Percentiles rank a stretch among this genome's conserved stretches.
phyloP scores from a whole-genome alignment of 37 sponge, comb jelly and placozoan species.

The Oopsacas minuta region DNA sequence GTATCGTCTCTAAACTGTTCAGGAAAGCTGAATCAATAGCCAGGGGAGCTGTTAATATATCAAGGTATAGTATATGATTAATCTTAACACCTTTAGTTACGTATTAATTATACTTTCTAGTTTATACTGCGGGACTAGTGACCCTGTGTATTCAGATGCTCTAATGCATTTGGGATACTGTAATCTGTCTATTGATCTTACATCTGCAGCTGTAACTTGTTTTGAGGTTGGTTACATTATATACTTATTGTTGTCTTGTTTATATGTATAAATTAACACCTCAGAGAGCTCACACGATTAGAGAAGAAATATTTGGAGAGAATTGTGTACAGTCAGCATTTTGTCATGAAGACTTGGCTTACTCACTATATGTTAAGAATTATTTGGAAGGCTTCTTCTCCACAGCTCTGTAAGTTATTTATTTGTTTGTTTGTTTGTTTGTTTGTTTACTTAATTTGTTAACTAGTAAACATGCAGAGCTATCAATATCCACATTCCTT shows the following conservation, averaged over 20 bases:
- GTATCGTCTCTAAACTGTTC: not conserved
- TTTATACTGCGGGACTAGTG: not conserved
- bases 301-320: constrained; percentile 19
- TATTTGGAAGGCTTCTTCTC: constrained; percentile 23
- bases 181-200: not conserved
- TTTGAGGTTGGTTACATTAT: not conserved
- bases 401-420: not conserved
- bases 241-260: not conserved
- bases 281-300: constrained; percentile 3
- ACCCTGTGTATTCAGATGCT: not conserved
- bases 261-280: too few relatives aligned
- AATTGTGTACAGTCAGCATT: constrained; percentile 22
- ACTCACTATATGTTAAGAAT: constrained; percentile 31
- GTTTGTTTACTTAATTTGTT: not conserved
- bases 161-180: constrained; percentile 9
- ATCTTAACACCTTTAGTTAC: too few relatives aligned
- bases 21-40: not conserved
- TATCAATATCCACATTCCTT: not conserved
- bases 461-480: not conserved
- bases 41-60: not conserved
- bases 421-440: not conserved
- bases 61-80: too few relatives aligned
- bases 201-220: not conserved
- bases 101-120: too few relatives aligned
- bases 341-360: constrained; percentile 32